Base-by-base conservation (phyloP, 2,797 vertebrate genomes). In the Enteromius unitaeniatus region DNA sequence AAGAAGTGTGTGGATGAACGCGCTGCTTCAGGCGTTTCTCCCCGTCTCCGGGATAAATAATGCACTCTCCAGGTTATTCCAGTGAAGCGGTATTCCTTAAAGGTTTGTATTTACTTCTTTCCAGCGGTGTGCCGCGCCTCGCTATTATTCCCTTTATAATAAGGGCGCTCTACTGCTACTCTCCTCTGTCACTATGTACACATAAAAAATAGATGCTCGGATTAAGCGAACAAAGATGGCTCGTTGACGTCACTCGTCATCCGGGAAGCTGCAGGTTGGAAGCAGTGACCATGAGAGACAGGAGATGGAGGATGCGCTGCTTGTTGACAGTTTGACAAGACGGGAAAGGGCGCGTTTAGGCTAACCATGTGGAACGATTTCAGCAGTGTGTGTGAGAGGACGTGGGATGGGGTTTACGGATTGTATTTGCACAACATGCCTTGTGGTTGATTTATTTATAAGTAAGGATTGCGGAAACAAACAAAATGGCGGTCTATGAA, bases 171-270 rank as follows among this genome's bases (percentile, higher is more conserved):
- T 79, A 14, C 78, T 62, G 82, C 79, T 51, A 87, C 87, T 85
- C 86, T 85, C 88, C 90, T 86, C 88, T 47, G 92, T 91, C 91
- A 83, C 86, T 84, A 86, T 89, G 91, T 92, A 93, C 92, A 91
- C 81, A 93, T 89, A 90, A 92, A 91, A 94, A 93, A 92, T 92
- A 90, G 93, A 89, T 90, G 93, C 90, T 90, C 86, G 94, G 94
- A 94, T 94, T 94, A 88, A 74, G 83, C 84, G 93, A 91, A 94
- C 93, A 93, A 93, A 95, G 92, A 94, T 92, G 93, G 93, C 93
- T 92, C 87, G 88, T 85, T 96, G 95, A 96, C 95, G 95, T 96
- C 95, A 96, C 90, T 91, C 84, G 90, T 87, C 90, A 89, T 90
- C 88, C 88, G 88, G 90, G 88, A 90, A 91, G 90, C 90, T 91